Evolutionary conservation across 2,797 vertebrate species (phyloP), one percentile per base, ranked within the genome.

Genomic region (Dryobates pubescens): DNA sequence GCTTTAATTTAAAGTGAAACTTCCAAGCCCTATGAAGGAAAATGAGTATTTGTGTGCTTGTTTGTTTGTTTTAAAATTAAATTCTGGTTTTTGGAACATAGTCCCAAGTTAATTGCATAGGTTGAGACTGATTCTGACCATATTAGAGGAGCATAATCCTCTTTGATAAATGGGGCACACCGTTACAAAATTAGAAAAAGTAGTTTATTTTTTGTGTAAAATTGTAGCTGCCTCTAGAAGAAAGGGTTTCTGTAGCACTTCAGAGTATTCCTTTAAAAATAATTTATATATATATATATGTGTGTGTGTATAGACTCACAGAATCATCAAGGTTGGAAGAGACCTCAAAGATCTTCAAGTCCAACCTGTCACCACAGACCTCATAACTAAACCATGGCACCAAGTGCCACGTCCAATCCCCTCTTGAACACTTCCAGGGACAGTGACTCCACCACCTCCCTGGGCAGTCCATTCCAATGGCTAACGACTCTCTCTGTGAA

Each of bases 101-200:
- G 72, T 88, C 70, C 67, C 38, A 63, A 63, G 68, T 69, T 83
- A 78, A 47, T 86, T 72, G 43, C 2, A 1, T 70, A 17, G 4
- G 1, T 38, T 26, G 43, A 45, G 45, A 27, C 27, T 78, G 23
- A 56, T 86, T 17, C 56, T 81, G 67, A 38, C 36, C 2, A 0
- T 80, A 61, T 71, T 27, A 71, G 72, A 85, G 18, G 61, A 61
- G 14, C 10, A 29, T 5, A 74, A 36, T 69, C 41, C 76, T 95
- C 91, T 54, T 47, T 71, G 91, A 85, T 64, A 90, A 69, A 58
- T 90, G 87, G 67, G 71, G 82, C 30, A 57, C 29, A 70, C 15
- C 64, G 83, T 82, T 92, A 65, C 59, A 86, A 93, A 95, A 30
- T 22, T 27, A 86, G 34, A 67, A 29, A 92, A 83, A 80, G 92